Base-by-base conservation (phyloP, 2,797 vertebrate genomes). In the Mareca penelope region DNA sequence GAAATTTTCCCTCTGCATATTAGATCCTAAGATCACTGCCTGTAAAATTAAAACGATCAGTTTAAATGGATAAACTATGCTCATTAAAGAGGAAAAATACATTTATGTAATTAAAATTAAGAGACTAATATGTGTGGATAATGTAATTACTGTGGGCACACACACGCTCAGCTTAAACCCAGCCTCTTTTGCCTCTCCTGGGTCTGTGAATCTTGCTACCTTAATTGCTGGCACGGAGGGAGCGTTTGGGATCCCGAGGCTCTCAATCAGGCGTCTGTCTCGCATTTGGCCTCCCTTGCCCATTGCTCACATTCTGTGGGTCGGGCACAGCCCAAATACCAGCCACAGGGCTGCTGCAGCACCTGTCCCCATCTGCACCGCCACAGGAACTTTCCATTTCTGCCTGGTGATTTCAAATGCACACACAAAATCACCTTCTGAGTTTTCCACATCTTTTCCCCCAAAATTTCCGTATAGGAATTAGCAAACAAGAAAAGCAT, bases 31-130 rank as follows among this genome's bases (percentile, higher is more conserved):
- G 96, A 98, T 97, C 87, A 88, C 90, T 93, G 97, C 81, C 94
- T 97, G 93, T 96, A 97, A 98, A 97, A 97, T 98, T 97, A 96
- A 97, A 97, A 96, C 7, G 80, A 96, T 97, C 97, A 97, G 93
- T 96, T 96, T 97, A 97, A 98, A 96, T 96, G 96, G 95, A 97
- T 97, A 97, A 98, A 97, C 97, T 84, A 95, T 92, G 94, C 92
- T 98, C 94, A 95, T 97, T 97, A 97, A 97, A 97, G 94, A 96
- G 96, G 96, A 96, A 97, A 97, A 97, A 97, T 96, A 97, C 91
- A 97, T 96, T 97, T 98, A 96, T 89, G 85, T 95, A 97, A 98
- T 97, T 98, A 98, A 97, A 98, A 97, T 97, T 96, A 98, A 71
- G 80, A 96, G 95, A 96, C 93, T 97, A 97, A 96, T 96, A 95